These are phyloP conservation scores for Holacanthella duospinosa DNA, from an alignment of 2,888 invertebrate genomes.

Conservation along the genomic window DNA sequence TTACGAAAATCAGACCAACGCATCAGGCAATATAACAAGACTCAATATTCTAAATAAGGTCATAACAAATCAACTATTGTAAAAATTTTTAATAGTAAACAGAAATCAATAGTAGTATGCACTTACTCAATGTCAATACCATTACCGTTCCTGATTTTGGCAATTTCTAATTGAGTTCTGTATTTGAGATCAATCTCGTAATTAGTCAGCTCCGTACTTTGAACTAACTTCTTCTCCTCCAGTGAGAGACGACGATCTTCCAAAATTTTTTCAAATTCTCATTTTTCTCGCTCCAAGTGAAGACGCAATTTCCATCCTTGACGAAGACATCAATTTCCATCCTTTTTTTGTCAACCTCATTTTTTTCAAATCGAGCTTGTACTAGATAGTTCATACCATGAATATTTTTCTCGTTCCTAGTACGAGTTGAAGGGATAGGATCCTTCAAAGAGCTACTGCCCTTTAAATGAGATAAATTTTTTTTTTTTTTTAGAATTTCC, in stretches of 20 bases:
- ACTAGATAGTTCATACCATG: background rate
- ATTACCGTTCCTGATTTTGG: background rate
- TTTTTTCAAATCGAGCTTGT: background rate
- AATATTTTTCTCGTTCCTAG: no score
- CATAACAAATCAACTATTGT: background rate
- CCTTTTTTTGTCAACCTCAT: background rate
- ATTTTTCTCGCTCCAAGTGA: background rate
- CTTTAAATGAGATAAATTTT: no score
- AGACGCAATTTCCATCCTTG: background rate
- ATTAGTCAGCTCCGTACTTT: background rate
- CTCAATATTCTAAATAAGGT: no score
- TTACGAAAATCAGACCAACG: background rate
- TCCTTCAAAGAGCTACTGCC: no score
- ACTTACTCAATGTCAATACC: background rate
- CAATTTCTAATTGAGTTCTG: constrained; percentile 12
- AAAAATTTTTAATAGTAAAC: background rate
- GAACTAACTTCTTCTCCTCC: background rate
- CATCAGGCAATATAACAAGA: background rate
- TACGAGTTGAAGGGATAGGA: no score
- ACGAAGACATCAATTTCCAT: background rate
- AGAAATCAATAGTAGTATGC: background rate
- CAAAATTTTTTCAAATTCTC: background rate
- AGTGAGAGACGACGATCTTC: background rate
- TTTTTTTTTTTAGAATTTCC: no score
- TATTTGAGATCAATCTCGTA: background rate